Percentiles rank a stretch among this genome's conserved stretches.
These are phyloP conservation scores for Brachylomia viminalis DNA, from an alignment of 2,888 invertebrate genomes.

Conservation along the genomic window DNA sequence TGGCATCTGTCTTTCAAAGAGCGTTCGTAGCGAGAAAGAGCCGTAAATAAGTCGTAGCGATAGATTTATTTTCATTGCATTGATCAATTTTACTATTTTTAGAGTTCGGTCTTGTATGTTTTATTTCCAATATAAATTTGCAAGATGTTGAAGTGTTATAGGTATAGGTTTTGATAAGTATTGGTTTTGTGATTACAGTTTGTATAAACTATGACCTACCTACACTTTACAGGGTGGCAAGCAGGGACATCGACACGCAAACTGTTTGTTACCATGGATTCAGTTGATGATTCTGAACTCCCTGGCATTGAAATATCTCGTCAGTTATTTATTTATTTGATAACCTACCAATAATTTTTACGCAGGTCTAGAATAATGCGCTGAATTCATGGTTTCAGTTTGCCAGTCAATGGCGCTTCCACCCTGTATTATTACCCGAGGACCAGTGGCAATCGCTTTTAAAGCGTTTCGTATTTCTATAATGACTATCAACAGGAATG, in stretches of 20 bases:
- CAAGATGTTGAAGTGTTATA: neutral
- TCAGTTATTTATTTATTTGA: too few species aligned
- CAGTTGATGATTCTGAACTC: too few species aligned
- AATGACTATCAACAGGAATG: neutral
- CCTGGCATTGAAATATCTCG: too few species aligned
- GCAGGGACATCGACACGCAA: too few species aligned
- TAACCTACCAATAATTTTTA: too few species aligned
- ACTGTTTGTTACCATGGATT: too few species aligned
- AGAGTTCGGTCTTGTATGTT: neutral
- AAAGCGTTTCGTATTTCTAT: neutral
- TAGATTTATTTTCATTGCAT: constrained; percentile 13
- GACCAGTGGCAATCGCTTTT: too few species aligned
- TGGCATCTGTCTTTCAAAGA: constrained; percentile 7
- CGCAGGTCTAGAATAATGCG: too few species aligned
- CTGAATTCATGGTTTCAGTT: too few species aligned
- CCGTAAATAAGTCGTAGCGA: constrained; percentile 19
- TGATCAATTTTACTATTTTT: neutral
- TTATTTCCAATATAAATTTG: neutral
- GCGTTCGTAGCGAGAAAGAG: neutral
- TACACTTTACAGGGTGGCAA: too few species aligned
- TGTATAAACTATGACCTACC: neutral
- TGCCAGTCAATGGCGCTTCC: too few species aligned
- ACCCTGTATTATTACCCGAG: too few species aligned
- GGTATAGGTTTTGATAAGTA: neutral
- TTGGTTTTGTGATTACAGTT: neutral